Evolutionary conservation across 2,113 vertebrate genomes (phyloP), one percentile per base, ranked within the genome.

Genomic region (Buteo buteo): DNA sequence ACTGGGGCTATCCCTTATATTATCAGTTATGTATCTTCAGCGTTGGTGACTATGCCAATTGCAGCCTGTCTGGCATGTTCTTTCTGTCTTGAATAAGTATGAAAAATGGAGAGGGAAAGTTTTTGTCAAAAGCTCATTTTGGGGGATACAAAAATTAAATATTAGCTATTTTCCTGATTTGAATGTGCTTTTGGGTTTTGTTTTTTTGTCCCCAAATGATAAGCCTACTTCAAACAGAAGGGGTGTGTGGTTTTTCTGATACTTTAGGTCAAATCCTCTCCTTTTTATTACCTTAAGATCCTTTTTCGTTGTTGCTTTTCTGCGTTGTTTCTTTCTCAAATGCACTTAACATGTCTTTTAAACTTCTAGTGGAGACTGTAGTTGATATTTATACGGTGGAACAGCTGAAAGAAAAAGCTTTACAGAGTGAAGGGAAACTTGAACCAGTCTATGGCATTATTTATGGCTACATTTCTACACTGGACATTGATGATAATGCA

Each of bases 401-500:
- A 52, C 96, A 98, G 67, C 92, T 98, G 94, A 98, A 98, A 69
- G 91, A 93, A 88, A 99, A 97, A 97, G 96, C 97, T 93, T 97
- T 96, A 34, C 98, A 98, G 84, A 98, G 86, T 17, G 78, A 97
- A 3, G 98, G 98, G 65, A 98, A 97, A 90, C 62, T 59, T 42
- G 97, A 98, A 18, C 97, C 97, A 34, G 82, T 98, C 89, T 99
- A 98, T 57, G 99, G 99, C 50, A 98, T 99, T 88, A 98, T 98
- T 50, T 99, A 98, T 92, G 98, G 98, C 94, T 99, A 99, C 96
- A 98, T 99, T 95, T 99, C 99, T 84, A 98, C 96, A 38, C 96
- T 99, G 62, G 98, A 98, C 88, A 98, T 99, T 38, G 98, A 99
- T 89, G 98, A 98, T 9, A 98, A 98, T 34, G 49, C 97, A 72